Conservation (phyloP, 2,888 invertebrate genomes). For the Ametastegia equiseti region DNA sequence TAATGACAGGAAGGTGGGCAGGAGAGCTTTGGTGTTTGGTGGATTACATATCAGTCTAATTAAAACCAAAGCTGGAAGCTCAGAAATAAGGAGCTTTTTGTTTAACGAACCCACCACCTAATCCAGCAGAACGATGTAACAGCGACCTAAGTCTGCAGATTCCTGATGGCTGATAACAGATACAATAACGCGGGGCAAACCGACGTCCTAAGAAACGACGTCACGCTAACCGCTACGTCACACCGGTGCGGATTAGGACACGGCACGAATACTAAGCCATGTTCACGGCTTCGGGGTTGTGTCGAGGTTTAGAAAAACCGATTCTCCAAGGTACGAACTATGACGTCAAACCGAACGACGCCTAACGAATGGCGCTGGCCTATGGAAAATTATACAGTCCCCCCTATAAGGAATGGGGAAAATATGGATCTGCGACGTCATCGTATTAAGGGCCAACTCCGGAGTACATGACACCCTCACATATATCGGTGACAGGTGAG, state of each 20-base stretch:
- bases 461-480: not conserved
- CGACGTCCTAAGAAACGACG: conserved; percentile 37
- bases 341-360: conserved; percentile 23
- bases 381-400: too few relatives aligned
- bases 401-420: not conserved
- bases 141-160: conserved; percentile 31
- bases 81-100: not conserved
- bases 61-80: not conserved
- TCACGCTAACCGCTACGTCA: conserved; percentile 42
- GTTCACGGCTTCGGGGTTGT: not conserved
- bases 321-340: not conserved
- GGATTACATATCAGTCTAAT: not conserved
- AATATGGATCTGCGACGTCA: not conserved
- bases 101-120: not conserved
- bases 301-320: not conserved
- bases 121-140: conserved; percentile 11
- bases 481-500: conserved; percentile 20
- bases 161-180: conserved; percentile 37
- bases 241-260: conserved; percentile 1
- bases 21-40: not conserved
- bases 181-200: conserved; percentile 26
- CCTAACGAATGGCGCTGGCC: not conserved
- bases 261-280: not conserved
- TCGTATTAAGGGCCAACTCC: not conserved
- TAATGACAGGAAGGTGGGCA: not conserved